Percentiles rank a stretch among this genome's conserved stretches.
Evolutionary conservation across 2,888 invertebrate species (phyloP).

Genomic region (Mimachlamys varia): DNA sequence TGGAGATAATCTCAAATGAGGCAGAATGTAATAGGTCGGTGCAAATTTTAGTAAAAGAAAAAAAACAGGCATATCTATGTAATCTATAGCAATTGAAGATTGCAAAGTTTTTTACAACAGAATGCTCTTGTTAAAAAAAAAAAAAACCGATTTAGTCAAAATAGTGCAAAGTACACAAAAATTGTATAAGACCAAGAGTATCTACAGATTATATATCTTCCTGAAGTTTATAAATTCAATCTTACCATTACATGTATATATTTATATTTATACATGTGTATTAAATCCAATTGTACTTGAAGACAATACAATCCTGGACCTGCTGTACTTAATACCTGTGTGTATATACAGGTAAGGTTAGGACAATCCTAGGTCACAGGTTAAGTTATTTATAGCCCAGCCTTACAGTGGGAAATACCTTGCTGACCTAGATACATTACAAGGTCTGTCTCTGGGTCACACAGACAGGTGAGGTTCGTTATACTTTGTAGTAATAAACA

Average conservation of each 20-base stretch:
- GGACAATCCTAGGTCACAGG: slow-evolving; percentile 25
- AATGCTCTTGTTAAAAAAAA: not conserved
- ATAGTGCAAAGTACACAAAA: not conserved
- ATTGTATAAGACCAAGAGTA: not conserved
- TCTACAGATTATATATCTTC: not conserved
- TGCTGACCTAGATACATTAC: not conserved
- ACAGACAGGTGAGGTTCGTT: not conserved
- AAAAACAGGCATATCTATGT: not conserved
- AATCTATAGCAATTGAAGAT: not conserved
- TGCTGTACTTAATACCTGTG: not conserved
- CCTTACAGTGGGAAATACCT: slow-evolving; percentile 29
- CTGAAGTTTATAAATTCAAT: not conserved
- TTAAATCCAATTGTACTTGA: too few species aligned
- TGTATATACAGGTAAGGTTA: slow-evolving; percentile 19
- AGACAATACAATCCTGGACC: too few species aligned
- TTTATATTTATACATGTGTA: not conserved
- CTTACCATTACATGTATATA: not conserved
- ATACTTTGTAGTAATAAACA: not conserved
- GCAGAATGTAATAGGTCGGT: not conserved
- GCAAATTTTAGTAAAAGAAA: not conserved
- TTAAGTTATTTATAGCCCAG: slow-evolving; percentile 4
- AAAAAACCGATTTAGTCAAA: not conserved
- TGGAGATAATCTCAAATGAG: not conserved
- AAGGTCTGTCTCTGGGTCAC: not conserved
- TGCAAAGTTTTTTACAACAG: not conserved